phyloP scores from a whole-genome alignment of 2,113 vertebrate genomes.

The Xenopus tropicalis region DNA sequence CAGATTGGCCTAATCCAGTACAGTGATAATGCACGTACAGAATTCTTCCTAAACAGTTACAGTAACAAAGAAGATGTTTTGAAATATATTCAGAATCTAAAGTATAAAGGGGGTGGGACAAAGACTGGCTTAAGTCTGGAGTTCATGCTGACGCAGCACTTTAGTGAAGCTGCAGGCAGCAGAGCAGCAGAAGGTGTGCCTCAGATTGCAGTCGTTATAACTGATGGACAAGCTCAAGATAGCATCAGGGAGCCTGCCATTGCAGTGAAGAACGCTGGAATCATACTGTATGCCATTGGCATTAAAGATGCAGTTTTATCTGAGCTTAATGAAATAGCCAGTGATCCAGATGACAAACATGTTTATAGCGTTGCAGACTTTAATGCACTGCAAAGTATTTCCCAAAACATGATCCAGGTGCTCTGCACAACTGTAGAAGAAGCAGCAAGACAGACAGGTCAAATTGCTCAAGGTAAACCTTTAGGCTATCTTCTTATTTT shows the following conservation, averaged over 20 bases:
- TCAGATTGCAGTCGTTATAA: constrained; percentile 52
- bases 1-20: constrained; percentile 53
- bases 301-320: constrained; percentile 39
- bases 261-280: constrained; percentile 43
- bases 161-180: constrained; percentile 48
- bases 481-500: neutral
- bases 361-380: constrained; percentile 61
- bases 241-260: constrained; percentile 20
- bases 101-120: constrained; percentile 45
- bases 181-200: constrained; percentile 45
- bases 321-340: constrained; percentile 65
- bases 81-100: constrained; percentile 47
- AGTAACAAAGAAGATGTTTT: constrained; percentile 38
- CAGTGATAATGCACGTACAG: constrained; percentile 2
- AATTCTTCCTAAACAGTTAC: constrained; percentile 54
- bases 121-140: constrained; percentile 49
- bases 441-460: constrained; percentile 35
- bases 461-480: constrained; percentile 50
- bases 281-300: constrained; percentile 52
- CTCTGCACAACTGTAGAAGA: constrained; percentile 68
- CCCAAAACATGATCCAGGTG: constrained; percentile 57
- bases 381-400: constrained; percentile 48
- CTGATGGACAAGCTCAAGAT: constrained; percentile 49
- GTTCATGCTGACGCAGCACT: constrained; percentile 55
- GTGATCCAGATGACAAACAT: constrained; percentile 56